These are phyloP conservation scores for Dendroctonus valens DNA, from an alignment of 1,140 invertebrate genomes.

Conservation along the genomic window DNA sequence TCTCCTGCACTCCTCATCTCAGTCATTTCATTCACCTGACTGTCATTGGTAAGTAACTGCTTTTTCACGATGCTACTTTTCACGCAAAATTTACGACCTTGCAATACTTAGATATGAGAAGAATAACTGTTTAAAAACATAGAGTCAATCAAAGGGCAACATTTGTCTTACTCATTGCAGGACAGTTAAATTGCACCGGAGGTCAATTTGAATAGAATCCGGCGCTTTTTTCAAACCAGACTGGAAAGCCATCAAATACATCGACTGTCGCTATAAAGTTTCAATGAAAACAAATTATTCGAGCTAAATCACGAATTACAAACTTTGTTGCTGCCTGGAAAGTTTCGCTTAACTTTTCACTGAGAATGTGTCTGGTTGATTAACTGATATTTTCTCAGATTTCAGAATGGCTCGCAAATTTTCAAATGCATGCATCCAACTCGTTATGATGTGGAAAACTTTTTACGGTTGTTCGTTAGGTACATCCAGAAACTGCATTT, in stretches of 20 bases:
- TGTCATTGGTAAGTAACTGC: conserved; percentile 68
- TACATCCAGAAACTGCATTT: no score
- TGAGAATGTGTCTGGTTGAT: conserved; percentile 16
- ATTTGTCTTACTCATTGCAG: conserved; percentile 16
- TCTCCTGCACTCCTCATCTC: conserved; percentile 75
- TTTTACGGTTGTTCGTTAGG: conserved; percentile 8
- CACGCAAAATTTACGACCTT: no score
- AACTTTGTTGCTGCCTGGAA: conserved; percentile 20
- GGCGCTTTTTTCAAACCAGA: not conserved
- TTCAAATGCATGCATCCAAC: conserved; percentile 11
- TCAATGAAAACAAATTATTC: conserved; percentile 30
- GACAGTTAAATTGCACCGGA: conserved; percentile 5
- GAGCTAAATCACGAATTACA: conserved; percentile 24
- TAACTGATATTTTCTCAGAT: conserved; percentile 14
- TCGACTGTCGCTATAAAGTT: conserved; percentile 20
- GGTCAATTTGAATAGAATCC: conserved; percentile 21
- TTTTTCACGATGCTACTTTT: not conserved
- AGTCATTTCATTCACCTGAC: conserved; percentile 73
- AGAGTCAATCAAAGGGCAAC: conserved; percentile 5
- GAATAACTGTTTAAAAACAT: not conserved
- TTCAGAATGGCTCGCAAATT: not conserved
- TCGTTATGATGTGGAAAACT: conserved; percentile 5
- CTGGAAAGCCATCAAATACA: conserved; percentile 1
- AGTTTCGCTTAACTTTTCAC: conserved; percentile 16
- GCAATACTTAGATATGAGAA: no score